Base-by-base conservation (phyloP, 2,888 invertebrate species). In the Mythimna ferrago region DNA sequence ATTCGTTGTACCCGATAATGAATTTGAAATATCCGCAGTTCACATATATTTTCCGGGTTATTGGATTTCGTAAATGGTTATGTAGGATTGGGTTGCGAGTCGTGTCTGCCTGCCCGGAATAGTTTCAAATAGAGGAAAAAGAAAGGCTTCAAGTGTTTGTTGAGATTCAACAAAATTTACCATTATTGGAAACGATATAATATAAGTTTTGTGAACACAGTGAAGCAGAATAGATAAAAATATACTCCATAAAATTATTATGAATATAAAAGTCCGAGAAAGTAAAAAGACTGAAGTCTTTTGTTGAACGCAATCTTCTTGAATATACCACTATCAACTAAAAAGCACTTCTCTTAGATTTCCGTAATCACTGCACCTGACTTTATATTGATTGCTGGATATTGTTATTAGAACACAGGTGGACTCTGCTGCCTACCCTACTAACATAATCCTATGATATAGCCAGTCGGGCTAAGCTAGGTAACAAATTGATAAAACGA, bases 11-110 rank as follows among this genome's bases (percentile, higher is more conserved):
- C 26, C 41, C 70, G 53, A 66, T 79, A 76, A 76, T 80, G 71
- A 82, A 83, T 76, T 74, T 70, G 38, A 72, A 71, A 70, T 79
- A 75, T 66, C 61, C 68, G 41, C 61, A 58, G 35, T 70, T 68
- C 69, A 70, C 57, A 71, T 71, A 83, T 54, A 81, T 77, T 69
- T 72, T 71, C 57, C 68, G 57, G 68, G 65, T 73, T 73, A 83
- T 75, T 71, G 71, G 69, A 68, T 78, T 73, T 68, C 26, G 38
- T 70, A 66, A 71, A 78, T 69, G 67, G 60, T 56, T 66, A 61
- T 80, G 32, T 73, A n/a, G 56, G 51, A 68, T 63, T 69, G 65
- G 51, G 66, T 71, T 66, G 51, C 57, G 51, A 48, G 53, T 57
- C 51, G 51, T 48, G 26, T 61, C 19, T 65, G 48, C 35, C 32